These are phyloP conservation scores for Tiphia femorata DNA, from an alignment of 2,888 invertebrate species.

Conservation along the genomic window DNA sequence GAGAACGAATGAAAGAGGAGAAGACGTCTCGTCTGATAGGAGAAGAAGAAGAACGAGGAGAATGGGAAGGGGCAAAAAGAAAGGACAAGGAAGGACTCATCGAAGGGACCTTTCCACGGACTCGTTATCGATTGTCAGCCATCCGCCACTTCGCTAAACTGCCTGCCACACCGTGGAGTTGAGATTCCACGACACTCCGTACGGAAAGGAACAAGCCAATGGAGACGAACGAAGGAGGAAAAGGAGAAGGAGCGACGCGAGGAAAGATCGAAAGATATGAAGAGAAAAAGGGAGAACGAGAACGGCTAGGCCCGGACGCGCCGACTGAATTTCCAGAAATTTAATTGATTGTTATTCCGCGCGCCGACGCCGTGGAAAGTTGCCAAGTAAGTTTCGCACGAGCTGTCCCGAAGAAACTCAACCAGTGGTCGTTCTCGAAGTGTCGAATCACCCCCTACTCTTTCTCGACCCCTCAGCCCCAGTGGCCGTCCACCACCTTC, in stretches of 20 bases:
- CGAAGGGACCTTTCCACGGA: slow-evolving; percentile 16
- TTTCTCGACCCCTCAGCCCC: neutral
- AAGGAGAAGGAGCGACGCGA: slow-evolving; percentile 13
- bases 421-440: slow-evolving; percentile 37
- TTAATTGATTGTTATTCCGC: slow-evolving; percentile 48
- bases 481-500: neutral
- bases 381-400: slow-evolving; percentile 44
- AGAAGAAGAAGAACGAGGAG: neutral
- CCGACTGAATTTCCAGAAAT: slow-evolving; percentile 35
- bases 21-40: neutral
- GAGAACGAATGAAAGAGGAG: neutral
- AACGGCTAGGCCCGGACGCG: slow-evolving; percentile 5
- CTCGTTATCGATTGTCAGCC: slow-evolving; percentile 28
- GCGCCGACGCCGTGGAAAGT: slow-evolving; percentile 33
- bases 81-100: slow-evolving; percentile 4
- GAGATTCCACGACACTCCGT: slow-evolving; percentile 10
- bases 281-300: no score
- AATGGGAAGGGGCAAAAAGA: slow-evolving; percentile 6
- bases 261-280: no score
- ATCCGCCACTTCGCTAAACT: slow-evolving; percentile 16
- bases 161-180: slow-evolving; percentile 1
- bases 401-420: slow-evolving; percentile 35
- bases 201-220: neutral
- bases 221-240: neutral
- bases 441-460: neutral